Conservation (phyloP, 2,113 vertebrate genomes). For the Brachypodius melanocephalos region DNA sequence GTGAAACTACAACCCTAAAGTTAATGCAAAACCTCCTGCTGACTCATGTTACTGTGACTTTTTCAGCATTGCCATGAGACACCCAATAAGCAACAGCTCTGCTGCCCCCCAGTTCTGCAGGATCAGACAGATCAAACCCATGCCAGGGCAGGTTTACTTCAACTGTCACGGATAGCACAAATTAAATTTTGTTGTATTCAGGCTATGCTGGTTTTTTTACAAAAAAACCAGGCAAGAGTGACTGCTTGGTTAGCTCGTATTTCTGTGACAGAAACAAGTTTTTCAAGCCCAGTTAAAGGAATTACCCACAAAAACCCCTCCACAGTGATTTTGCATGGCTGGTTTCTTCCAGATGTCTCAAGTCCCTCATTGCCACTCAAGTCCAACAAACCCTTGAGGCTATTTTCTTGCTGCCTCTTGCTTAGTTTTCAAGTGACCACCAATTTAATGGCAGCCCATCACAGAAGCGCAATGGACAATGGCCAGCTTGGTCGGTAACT, state of each 20-base stretch:
- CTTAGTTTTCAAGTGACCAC: not conserved
- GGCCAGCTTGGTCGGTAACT: not conserved
- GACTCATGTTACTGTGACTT: not conserved
- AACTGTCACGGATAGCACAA: not conserved
- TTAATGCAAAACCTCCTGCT: not conserved
- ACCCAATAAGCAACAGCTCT: not conserved
- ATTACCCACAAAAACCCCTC: not conserved
- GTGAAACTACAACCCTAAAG: conserved; percentile 6
- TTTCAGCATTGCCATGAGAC: not conserved
- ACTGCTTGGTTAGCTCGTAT: not conserved
- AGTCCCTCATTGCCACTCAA: not conserved
- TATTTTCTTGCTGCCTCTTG: not conserved
- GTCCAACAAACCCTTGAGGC: not conserved
- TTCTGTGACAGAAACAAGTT: not conserved
- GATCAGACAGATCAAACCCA: not conserved
- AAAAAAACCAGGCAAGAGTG: not conserved
- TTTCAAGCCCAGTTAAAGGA: not conserved
- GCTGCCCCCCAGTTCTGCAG: not conserved
- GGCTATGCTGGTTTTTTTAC: not conserved
- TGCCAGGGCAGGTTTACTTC: not conserved
- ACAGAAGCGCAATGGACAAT: not conserved
- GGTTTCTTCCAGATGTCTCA: not conserved
- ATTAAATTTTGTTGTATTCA: not conserved
- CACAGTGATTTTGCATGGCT: not conserved
- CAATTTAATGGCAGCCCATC: not conserved